Base-by-base conservation (phyloP, 2,888 invertebrate species). In the Oscheius sp. region DNA sequence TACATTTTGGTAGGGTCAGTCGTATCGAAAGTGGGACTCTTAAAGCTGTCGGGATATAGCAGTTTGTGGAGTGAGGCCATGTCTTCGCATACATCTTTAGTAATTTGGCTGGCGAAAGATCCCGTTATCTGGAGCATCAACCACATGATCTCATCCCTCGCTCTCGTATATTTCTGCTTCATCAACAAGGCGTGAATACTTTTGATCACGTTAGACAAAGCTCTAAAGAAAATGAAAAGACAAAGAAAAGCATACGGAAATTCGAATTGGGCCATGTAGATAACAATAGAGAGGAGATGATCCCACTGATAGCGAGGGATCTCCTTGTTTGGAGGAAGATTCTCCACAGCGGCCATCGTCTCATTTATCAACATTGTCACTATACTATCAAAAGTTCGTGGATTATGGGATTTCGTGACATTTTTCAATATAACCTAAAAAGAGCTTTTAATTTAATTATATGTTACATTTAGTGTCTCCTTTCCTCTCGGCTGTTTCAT, bases 131-230 rank as follows among this genome's bases (percentile, higher is more conserved):
- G 97, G 47, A 98, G 88, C 20, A 97, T 88, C 22, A 95, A 93
- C 96, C 97, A 97, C 96, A 98, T 97, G n/a, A 98, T 89, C 83
- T 97, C 95, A 87, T 96, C 96, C 54, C 97, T 89, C 0, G 95
- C 95, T 87, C 93, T 93, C 70, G 92, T 90, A 66, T 80, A 84
- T 36, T 71, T 70, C 44, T 67, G 67, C 30, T 57, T 63, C 20
- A 51, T 32, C 36, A 71, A 36, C n/a, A 70, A 59, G 32, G 28
- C 24, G 12, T 61, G 41, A 26, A 72, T 59, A 24, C 57, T 41
- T 9, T 59, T 57, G 14, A 77, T 41, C 4, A 79, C 57, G 0
- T 63, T 61, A 30, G 44, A 67, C 9, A 71, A 64, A 30, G 63
- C 68, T 36, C 77, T 77, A 45, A 22, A 12, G 17, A 1, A 17